Evolutionary conservation across 1,140 invertebrate species (phyloP).

Genomic region (Plodia interpunctella): DNA sequence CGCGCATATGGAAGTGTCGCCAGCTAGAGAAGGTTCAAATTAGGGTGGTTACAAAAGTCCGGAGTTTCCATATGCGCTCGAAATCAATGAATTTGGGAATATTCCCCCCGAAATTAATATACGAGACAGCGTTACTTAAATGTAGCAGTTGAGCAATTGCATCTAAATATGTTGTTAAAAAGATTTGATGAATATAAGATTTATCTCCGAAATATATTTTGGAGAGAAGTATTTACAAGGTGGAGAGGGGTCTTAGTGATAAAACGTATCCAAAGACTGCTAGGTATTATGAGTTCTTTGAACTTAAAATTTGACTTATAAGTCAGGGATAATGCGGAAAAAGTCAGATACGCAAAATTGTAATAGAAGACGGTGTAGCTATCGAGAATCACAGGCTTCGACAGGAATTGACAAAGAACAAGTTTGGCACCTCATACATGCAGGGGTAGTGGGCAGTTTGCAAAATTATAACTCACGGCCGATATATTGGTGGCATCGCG

Average conservation of each 20-base stretch:
- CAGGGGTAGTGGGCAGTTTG: conserved; percentile 22
- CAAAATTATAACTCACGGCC: conserved; percentile 12
- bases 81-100: conserved; percentile 23
- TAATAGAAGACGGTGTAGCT: conserved; percentile 54
- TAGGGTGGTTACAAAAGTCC: conserved; percentile 6
- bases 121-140: conserved; percentile 35
- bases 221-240: conserved; percentile 73
- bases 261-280: conserved; percentile 73
- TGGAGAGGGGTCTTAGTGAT: conserved; percentile 68
- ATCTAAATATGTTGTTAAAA: conserved; percentile 38
- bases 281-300: conserved; percentile 71
- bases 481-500: conserved; percentile 7
- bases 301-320: conserved; percentile 56
- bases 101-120: conserved; percentile 18
- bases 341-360: conserved; percentile 54
- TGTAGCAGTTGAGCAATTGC: conserved; percentile 32
- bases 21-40: not conserved
- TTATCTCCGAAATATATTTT: conserved; percentile 72
- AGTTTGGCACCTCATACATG: conserved; percentile 31
- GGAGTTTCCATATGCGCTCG: conserved; percentile 37
- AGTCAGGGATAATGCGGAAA: conserved; percentile 53
- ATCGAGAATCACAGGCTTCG: conserved; percentile 53
- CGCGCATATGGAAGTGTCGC: conserved; percentile 13
- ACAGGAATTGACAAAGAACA: conserved; percentile 36
- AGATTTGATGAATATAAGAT: conserved; percentile 43